Base-by-base conservation (phyloP, 2,113 vertebrate species). In the Oplegnathus fasciatus region DNA sequence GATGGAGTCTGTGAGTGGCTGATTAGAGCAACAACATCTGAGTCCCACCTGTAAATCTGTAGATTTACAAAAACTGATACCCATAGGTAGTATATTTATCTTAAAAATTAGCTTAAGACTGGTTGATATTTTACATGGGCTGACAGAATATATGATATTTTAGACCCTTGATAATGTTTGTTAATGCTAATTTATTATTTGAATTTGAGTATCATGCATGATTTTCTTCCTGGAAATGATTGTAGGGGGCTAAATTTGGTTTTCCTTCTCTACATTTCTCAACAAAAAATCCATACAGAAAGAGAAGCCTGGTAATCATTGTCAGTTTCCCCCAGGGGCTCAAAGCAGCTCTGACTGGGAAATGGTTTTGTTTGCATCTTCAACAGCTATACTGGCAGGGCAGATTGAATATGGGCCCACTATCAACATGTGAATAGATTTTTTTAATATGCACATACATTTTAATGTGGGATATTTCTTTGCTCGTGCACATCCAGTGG, bases 41-140 rank as follows among this genome's bases (percentile, higher is more conserved):
- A 80, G 78, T 37, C 73, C 54, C 20, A 32, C n/a, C 22, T 75
- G 73, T 50, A 60, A 61, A 65, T 69, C 24, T 65, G 34, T 6
- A n/a, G 14, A 42, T 77, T 28, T 28, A 34, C 1, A 64, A 28
- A 46, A 37, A 55, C 62, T 9, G 48, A 42, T 55, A 26, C 1
- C 30, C 9, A 22, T 67, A 2, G 3, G 6, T 34, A 6, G n/a
- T 13, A 15, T 28, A 37, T 68, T 4, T 26, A 20, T 15, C 18
- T 34, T n/a, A 55, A 13, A 30, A 37, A 6, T 20, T 55, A 4
- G 7, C 14, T 20, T 6, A 7, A 30, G 5, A 66, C 18, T 24
- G 20, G 32, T 65, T n/a, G n/a, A n/a, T n/a, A n/a, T n/a, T n/a
- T 24, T 54, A 13, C 52, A 28, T 15, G 13, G 20, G 55, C 28